Evolutionary conservation across 2,113 vertebrate species (phyloP).

Genomic region (Cryptomyrus ogoouensis): DNA sequence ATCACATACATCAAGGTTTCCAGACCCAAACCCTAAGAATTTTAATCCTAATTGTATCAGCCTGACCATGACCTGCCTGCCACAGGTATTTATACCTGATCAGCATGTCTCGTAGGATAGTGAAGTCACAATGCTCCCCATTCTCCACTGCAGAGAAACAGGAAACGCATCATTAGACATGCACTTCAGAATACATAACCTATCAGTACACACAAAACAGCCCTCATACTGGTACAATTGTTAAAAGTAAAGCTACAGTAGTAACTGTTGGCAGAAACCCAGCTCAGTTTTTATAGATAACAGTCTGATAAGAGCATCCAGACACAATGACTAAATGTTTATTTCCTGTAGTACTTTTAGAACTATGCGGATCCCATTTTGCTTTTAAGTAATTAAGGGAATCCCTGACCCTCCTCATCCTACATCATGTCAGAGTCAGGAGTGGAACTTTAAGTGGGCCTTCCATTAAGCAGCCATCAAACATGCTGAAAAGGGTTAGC

Average conservation of each 20-base stretch:
- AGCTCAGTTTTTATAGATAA: background rate
- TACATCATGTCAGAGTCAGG: background rate
- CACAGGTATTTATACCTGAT: conserved; percentile 75
- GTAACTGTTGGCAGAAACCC: background rate
- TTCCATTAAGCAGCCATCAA: background rate
- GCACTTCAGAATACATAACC: background rate
- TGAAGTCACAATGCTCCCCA: conserved; percentile 96
- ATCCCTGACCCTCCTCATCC: background rate
- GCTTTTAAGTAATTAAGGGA: background rate
- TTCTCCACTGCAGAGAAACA: conserved; percentile 78
- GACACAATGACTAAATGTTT: background rate
- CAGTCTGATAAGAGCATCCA: background rate
- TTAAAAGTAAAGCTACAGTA: background rate
- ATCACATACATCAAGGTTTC: background rate
- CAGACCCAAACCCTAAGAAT: background rate
- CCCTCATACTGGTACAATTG: background rate
- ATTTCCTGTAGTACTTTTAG: background rate
- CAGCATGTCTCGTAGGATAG: conserved; percentile 96
- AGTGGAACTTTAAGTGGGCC: background rate
- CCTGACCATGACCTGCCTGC: background rate
- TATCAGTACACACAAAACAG: background rate
- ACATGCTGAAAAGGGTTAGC: background rate
- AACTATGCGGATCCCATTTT: background rate
- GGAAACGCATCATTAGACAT: background rate
- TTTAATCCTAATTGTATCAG: background rate